These are phyloP conservation scores for Synanthedon formicaeformis DNA, from an alignment of 2,888 invertebrate species.

Conservation along the genomic window DNA sequence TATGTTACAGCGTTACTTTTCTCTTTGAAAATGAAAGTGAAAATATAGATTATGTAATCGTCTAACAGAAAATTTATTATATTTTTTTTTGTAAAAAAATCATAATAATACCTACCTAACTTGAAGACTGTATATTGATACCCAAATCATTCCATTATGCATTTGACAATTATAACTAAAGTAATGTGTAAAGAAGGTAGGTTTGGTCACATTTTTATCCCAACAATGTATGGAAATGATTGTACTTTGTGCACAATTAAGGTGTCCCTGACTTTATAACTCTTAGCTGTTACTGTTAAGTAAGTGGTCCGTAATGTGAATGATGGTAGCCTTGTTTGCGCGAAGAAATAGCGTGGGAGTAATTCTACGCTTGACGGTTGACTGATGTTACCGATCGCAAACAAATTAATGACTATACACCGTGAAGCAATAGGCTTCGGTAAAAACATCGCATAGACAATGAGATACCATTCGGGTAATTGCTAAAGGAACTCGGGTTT, in stretches of 20 bases:
- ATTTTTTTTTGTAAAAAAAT: too few species aligned
- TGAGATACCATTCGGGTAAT: slow-evolving; percentile 26
- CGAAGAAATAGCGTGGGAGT: slow-evolving; percentile 46
- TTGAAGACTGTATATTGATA: too few species aligned
- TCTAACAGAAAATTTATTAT: too few species aligned
- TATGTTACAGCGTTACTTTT: too few species aligned
- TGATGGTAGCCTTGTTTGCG: slow-evolving; percentile 21
- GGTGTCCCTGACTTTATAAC: slow-evolving; percentile 19
- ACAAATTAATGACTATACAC: slow-evolving; percentile 40
- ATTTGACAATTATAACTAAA: too few species aligned
- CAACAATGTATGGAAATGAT: too few species aligned
- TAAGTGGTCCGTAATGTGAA: slow-evolving; percentile 33
- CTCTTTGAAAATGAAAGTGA: too few species aligned
- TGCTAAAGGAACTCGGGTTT: slow-evolving; percentile 16
- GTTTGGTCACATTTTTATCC: background rate
- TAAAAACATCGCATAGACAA: slow-evolving; percentile 24
- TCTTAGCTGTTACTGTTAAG: slow-evolving; percentile 29
- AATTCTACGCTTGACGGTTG: slow-evolving; percentile 44
- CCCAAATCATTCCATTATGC: too few species aligned
- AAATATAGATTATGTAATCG: too few species aligned
- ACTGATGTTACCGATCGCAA: slow-evolving; percentile 61
- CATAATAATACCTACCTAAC: too few species aligned
- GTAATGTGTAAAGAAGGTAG: slow-evolving; percentile 9
- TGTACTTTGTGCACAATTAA: slow-evolving; percentile 1
- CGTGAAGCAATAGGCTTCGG: slow-evolving; percentile 29